Evolutionary conservation across 2,888 invertebrate species (phyloP).

Genomic region (Pandemis heparana): DNA sequence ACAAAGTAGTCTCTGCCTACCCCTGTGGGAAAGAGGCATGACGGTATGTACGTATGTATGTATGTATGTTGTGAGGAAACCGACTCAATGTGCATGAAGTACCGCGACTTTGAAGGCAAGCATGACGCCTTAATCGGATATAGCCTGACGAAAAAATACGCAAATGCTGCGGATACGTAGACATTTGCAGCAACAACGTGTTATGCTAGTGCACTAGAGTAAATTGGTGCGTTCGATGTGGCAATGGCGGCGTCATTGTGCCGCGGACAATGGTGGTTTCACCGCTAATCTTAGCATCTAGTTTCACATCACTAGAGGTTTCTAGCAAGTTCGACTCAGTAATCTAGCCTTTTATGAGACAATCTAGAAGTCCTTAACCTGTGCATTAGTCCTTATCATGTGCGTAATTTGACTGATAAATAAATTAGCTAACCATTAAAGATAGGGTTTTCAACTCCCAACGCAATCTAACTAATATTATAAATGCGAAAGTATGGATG

Average conservation of each 20-base stretch:
- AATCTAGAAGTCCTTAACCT: conserved; percentile 18
- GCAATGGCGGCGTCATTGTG: conserved; percentile 38
- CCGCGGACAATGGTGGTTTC: conserved; percentile 39
- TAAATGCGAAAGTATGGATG: too few species aligned
- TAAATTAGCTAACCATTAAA: too few species aligned
- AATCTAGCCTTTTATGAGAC: conserved; percentile 28
- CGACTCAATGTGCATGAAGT: too few species aligned
- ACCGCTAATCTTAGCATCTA: conserved; percentile 41
- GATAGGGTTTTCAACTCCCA: too few species aligned
- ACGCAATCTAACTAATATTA: too few species aligned
- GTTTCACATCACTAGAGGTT: conserved; percentile 43
- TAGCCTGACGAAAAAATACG: neutral
- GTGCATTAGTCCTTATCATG: neutral
- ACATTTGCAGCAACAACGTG: neutral
- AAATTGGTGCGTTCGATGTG: conserved; percentile 38
- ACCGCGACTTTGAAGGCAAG: neutral
- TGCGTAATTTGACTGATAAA: neutral
- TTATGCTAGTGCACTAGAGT: conserved; percentile 2
- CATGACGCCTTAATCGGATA: neutral
- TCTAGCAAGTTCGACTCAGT: conserved; percentile 22
- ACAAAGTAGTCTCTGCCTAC: too few species aligned
- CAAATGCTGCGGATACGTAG: neutral
- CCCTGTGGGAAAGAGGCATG: too few species aligned
- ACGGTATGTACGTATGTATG: too few species aligned
- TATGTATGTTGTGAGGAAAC: too few species aligned